Conservation (phyloP, 1,140 invertebrate genomes). For the Gryon sp. region DNA sequence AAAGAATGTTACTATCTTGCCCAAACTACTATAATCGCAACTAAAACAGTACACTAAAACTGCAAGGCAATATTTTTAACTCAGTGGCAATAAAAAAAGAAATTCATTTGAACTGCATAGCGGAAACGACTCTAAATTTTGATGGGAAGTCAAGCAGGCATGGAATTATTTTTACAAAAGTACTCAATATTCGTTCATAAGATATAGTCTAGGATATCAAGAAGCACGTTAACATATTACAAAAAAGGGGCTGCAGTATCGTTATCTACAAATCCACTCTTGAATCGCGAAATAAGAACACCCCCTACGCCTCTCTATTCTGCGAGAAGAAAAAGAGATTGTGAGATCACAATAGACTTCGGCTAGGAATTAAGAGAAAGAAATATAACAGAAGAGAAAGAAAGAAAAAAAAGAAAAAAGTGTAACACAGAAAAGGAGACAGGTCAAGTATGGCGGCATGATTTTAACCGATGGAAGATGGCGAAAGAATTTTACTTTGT, state of each 20-base stretch:
- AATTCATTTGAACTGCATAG: conserved; percentile 16
- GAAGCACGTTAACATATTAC: conserved; percentile 48
- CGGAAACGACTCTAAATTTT: conserved; percentile 40
- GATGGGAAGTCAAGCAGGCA: conserved; percentile 26
- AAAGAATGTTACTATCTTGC: not conserved
- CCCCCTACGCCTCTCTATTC: conserved; percentile 28
- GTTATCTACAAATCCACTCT: conserved; percentile 18
- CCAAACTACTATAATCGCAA: not conserved
- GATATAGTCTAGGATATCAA: conserved; percentile 34
- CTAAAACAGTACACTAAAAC: no score
- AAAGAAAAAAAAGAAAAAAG: no score
- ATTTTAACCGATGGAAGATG: conserved; percentile 14
- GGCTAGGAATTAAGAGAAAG: conserved; percentile 34
- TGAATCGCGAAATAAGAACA: conserved; percentile 48
- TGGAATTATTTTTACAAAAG: conserved; percentile 30
- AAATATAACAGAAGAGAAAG: no score
- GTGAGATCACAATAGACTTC: conserved; percentile 44
- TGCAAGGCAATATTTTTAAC: not conserved
- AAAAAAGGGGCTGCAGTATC: conserved; percentile 17
- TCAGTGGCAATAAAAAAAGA: conserved; percentile 16
- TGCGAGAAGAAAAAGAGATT: conserved; percentile 50
- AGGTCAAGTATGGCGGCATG: conserved; percentile 4
- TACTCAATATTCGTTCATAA: conserved; percentile 34
- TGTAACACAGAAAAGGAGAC: conserved; percentile 4
- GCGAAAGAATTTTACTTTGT: not conserved